Evolutionary conservation across 2,888 invertebrate genomes (phyloP), one percentile per base, ranked within the genome.

Genomic region (Strigamia transsilvanica): DNA sequence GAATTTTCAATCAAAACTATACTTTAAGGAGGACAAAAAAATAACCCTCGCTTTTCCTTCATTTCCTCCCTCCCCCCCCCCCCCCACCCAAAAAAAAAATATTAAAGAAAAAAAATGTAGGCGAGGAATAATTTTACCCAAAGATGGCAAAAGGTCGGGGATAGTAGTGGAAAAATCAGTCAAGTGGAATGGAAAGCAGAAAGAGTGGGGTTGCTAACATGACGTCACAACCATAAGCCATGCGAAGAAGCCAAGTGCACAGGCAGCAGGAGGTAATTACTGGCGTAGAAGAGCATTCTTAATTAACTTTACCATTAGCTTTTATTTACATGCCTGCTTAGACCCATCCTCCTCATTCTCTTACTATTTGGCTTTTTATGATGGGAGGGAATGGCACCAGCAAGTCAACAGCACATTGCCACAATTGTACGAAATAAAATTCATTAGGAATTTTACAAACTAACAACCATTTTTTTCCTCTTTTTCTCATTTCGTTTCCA

Each of bases 221-320:
- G 73, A 73, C 73, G 73, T 73, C 73, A 73, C 73, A 73, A 23
- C 27, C 73, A 73, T 73, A 73, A 73, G 73, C 73, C 73, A 73
- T 73, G 73, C 73, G 73, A 73, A 27, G 73, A 73, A 73, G 73
- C 73, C 73, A 73, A 73, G 32, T 56, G 73, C 73, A 73, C 73
- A 73, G 73, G 73, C 73, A 32, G 73, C 73, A 73, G 73, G 73
- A 73, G 73, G 73, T 73, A 73, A 73, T 73, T 73, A 73, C 73
- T 73, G 73, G 73, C 73, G 73, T 73, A 73, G 73, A 73, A 73
- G 73, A 73, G 73, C 73, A 73, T 73, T 73, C 73, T 73, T 73
- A 73, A 73, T 73, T 73, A 73, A 73, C 73, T 73, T 73, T 73
- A 73, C 73, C 73, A 73, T 73, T 73, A 73, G 73, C 73, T 73